These are phyloP conservation scores for Heliconius aoede DNA, from an alignment of 2,888 invertebrate genomes.

Conservation along the genomic window DNA sequence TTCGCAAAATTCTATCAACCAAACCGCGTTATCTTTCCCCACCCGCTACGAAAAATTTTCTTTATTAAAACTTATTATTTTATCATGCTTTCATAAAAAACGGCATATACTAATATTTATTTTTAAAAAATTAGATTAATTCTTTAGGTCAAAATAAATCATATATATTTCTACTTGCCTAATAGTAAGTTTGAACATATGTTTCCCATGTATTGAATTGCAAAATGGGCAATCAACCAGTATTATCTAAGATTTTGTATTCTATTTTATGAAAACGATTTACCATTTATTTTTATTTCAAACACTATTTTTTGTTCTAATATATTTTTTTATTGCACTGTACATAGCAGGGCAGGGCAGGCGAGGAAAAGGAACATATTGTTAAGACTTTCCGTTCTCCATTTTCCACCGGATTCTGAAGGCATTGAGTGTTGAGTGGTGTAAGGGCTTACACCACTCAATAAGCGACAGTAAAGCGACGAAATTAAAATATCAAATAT, in stretches of 20 bases:
- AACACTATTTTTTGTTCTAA: neutral
- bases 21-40: constrained; percentile 50
- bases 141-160: neutral
- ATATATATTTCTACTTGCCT: neutral
- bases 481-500: no score
- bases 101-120: neutral
- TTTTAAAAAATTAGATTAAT: neutral
- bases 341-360: no score
- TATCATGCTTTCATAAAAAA: constrained; percentile 2
- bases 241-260: constrained; percentile 39
- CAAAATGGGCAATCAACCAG: constrained; percentile 55
- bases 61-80: constrained; percentile 33
- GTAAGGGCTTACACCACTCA: no score
- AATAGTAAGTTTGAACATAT: constrained; percentile 53
- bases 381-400: no score
- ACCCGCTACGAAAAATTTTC: constrained; percentile 38
- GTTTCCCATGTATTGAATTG: constrained; percentile 55
- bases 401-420: no score
- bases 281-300: neutral
- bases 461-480: no score
- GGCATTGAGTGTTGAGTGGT: no score
- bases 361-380: no score
- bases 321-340: no score
- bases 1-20: constrained; percentile 58
- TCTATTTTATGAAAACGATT: no score